Percentiles rank a stretch among this genome's conserved stretches.
Evolutionary conservation across 2,113 vertebrate genomes (phyloP).

Genomic region (Macrotus californicus): DNA sequence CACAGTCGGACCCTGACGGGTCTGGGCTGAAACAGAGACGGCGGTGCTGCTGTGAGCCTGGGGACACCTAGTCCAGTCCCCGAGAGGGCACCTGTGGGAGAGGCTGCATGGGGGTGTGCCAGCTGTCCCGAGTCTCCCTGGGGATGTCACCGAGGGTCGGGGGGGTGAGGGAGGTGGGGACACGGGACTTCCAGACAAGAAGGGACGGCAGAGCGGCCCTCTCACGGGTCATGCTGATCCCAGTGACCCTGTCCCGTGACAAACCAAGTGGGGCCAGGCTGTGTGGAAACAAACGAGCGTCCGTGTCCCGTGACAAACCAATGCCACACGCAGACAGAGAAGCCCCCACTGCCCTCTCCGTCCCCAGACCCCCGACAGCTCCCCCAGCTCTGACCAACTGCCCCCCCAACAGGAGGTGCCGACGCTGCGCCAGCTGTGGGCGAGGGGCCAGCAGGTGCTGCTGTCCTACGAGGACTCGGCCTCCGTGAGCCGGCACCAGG

Average conservation of each 20-base stretch:
- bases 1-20: too few species aligned
- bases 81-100: too few species aligned
- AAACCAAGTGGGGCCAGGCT: background rate
- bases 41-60: background rate
- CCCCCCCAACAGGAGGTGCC: slow-evolving; percentile 76
- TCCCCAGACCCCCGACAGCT: background rate
- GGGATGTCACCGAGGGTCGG: too few species aligned
- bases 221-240: background rate
- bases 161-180: background rate
- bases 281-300: fast-evolving
- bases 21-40: too few species aligned
- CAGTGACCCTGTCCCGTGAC: background rate
- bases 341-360: background rate
- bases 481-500: slow-evolving; percentile 63
- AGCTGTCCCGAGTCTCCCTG: background rate
- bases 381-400: background rate
- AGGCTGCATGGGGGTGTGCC: background rate
- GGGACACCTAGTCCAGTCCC: background rate
- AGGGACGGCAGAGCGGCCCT: background rate
- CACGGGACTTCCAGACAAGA: too few species aligned
- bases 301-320: fast-evolving
- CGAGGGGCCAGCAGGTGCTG: slow-evolving; percentile 84
- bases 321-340: fast-evolving
- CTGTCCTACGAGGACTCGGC: slow-evolving; percentile 83
- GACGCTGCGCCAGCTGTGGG: slow-evolving; percentile 86